Base-by-base conservation (phyloP, 2,113 vertebrate genomes). In the Ellobius talpinus region DNA sequence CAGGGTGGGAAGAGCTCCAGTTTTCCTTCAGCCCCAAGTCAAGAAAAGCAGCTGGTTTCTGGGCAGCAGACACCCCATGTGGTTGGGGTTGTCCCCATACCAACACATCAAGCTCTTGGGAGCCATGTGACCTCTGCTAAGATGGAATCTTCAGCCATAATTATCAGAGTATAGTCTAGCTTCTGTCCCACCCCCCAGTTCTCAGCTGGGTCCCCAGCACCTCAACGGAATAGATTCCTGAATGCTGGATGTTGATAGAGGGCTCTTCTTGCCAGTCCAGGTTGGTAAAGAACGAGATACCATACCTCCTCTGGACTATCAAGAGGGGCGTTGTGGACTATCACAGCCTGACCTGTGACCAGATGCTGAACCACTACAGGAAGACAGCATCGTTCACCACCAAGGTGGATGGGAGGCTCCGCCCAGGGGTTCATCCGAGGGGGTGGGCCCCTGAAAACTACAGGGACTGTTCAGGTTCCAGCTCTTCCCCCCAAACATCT, bases 331-430 rank as follows among this genome's bases (percentile, higher is more conserved):
- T 95, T 0, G 23, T 98, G 0, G 97, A 97, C 95, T 96, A 90
- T 13, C 91, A 91, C 88, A 96, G 70, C 58, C 87, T 98, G 87
- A 90, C 24, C 78, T 68, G 79, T 5, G 97, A 98, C 33, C 98
- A 98, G 96, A 97, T 97, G 89, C 89, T 98, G 65, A 98, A 98
- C 73, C 98, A 97, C 85, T 98, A 93, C 0, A 94, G 93, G 61
- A 97, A 96, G 96, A 97, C 95, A 0, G 92, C 89, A 0, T 97
- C 98, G 63, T 98, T 98, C 87, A 98, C 98, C 92, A 98, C 98
- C 93, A 98, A 98, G 97, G 97, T 97, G 97, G 89, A 77, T 31
- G 17, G 9, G 0, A 42, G 74, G 24, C 55, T 58, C 55, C 5
- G 5, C 2, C 23, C 1, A 2, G n/a, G 58, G 61, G 31, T 66